Evolutionary conservation across 2,888 invertebrate species (phyloP), one percentile per base, ranked within the genome.

Genomic region (Micoletzkya japonica): DNA sequence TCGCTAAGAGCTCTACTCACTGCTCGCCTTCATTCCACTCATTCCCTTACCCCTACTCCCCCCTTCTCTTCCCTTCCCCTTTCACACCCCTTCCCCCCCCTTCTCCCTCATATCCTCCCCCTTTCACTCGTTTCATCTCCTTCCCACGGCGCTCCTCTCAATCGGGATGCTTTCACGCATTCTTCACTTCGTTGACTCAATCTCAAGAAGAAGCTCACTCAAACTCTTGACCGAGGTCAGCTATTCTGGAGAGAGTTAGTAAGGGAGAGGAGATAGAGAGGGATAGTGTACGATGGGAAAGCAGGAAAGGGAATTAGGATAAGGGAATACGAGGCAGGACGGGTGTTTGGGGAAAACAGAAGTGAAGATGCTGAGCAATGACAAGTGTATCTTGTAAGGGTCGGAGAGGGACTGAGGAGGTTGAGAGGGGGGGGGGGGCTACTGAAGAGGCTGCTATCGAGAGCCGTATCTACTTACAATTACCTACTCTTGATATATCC

Each of bases 81-180:
- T 20, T 44, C 39, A 24, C 30, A 34, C 44, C 30, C 28, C 60
- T 32, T 56, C 37, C 10, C 32, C 26, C 44, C 59, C 4, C 63
- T 32, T 63, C 61, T 56, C 39, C 34, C 56, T 36, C n/a, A 24
- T 66, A 37, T 52, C 50, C 30, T 17, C 28, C 6, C 56, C 36
- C 60, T 32, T 58, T 58, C 36, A 37, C 28, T 2, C 59, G 17
- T 24, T 49, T 32, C 20, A 44, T 54, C n/a, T 50, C 67, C 50
- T 57, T 67, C 39, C 39, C 6, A 10, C 17, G 39, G 17, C 39
- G 17, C 39, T 39, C 39, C 39, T 39, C 17, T 17, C 26, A 52
- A 4, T 10, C 26, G 26, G 17, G 28, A 39, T 39, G 37, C 44
- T 59, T 10, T 39, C 39, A 39, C 6, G 39, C 39, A 39, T 10